Conservation (phyloP, 2,888 invertebrate species). For the Chirona hameri region DNA sequence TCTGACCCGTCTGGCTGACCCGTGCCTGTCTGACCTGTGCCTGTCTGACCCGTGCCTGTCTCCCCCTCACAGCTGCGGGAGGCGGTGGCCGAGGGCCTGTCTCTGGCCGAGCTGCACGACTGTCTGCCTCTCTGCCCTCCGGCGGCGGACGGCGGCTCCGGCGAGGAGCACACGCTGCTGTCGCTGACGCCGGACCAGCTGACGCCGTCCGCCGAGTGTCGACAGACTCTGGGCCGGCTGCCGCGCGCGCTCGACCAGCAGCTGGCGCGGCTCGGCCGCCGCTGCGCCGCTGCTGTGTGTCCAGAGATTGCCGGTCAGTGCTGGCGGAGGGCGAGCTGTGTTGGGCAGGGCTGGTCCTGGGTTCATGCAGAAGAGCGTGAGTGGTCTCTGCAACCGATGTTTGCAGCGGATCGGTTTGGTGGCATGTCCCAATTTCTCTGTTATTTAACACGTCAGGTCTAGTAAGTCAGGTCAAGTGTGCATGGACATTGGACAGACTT, state of each 20-base stretch:
- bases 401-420: too few relatives aligned
- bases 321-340: too few relatives aligned
- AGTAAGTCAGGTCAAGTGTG: neutral
- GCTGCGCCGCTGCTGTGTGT: neutral
- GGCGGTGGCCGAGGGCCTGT: neutral
- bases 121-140: neutral
- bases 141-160: neutral
- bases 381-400: too few relatives aligned
- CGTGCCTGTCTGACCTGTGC: neutral
- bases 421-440: too few relatives aligned
- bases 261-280: neutral
- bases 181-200: neutral
- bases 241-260: conserved; percentile 8
- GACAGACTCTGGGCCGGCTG: conserved; percentile 7
- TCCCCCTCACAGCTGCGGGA: neutral
- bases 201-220: neutral
- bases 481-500: too few relatives aligned
- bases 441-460: too few relatives aligned
- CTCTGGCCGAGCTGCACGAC: conserved; percentile 1
- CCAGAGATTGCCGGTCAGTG: neutral
- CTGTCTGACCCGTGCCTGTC: too few relatives aligned
- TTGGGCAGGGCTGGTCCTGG: too few relatives aligned
- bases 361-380: too few relatives aligned
- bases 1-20: conserved; percentile 14
- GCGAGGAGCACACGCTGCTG: neutral